These are phyloP conservation scores for Philereme vetulata DNA, from an alignment of 2,888 invertebrate species.

Conservation along the genomic window DNA sequence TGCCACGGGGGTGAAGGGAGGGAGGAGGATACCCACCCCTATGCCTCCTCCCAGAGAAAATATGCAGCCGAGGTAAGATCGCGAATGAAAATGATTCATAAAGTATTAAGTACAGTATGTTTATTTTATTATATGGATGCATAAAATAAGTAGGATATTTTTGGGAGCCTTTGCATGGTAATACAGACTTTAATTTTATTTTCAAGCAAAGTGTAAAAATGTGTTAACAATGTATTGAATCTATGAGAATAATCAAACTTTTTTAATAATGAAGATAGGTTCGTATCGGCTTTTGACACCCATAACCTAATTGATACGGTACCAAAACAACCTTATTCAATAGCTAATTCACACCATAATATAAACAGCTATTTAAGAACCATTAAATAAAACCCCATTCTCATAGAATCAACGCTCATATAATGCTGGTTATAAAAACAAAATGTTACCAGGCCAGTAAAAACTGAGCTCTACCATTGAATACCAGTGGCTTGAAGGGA, in stretches of 20 bases:
- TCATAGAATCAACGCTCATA: slow-evolving; percentile 18
- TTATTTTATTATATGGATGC: slow-evolving; percentile 1
- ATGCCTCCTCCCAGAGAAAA: slow-evolving; percentile 70
- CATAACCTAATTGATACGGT: slow-evolving; percentile 14
- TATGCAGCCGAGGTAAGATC: slow-evolving; percentile 46
- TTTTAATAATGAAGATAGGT: no score
- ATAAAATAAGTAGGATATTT: no score
- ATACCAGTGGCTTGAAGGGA: slow-evolving; percentile 22
- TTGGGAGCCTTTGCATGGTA: no score
- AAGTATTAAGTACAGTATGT: slow-evolving; percentile 23
- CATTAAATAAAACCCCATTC: slow-evolving; percentile 20
- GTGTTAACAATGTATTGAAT: no score
- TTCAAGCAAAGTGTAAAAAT: no score
- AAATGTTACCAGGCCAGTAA: slow-evolving; percentile 2
- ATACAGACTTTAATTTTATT: no score
- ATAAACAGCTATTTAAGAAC: slow-evolving; percentile 23
- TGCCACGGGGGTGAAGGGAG: slow-evolving; percentile 61
- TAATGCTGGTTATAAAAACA: slow-evolving; percentile 4
- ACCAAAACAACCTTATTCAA: slow-evolving; percentile 10
- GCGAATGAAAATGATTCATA: slow-evolving; percentile 33
- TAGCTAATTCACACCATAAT: slow-evolving; percentile 20
- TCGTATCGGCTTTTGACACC: slow-evolving; percentile 2
- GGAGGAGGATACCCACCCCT: slow-evolving; percentile 74
- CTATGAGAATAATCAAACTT: no score
- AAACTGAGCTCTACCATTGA: slow-evolving; percentile 29